These are phyloP conservation scores for Periophthalmus modestus DNA, from an alignment of 2,113 vertebrate genomes.

Conservation along the genomic window DNA sequence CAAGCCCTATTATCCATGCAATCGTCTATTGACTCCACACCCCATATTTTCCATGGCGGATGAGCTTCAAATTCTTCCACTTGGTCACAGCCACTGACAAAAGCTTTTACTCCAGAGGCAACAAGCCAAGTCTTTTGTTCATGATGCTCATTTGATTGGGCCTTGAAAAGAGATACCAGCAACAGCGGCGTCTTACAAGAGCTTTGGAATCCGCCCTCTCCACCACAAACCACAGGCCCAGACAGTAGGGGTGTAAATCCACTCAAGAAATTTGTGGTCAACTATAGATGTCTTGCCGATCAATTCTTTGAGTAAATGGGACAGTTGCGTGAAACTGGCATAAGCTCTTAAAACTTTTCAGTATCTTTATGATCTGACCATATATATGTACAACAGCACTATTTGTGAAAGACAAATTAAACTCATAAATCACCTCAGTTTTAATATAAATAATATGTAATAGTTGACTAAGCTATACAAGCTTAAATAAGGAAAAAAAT, in stretches of 20 bases:
- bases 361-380: too few relatives aligned
- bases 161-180: conserved; percentile 71
- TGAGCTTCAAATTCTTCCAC: conserved; percentile 58
- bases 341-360: too few relatives aligned
- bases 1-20: conserved; percentile 11
- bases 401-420: too few relatives aligned
- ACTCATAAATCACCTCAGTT: too few relatives aligned
- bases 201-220: conserved; percentile 60
- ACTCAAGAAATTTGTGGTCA: too few relatives aligned
- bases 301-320: too few relatives aligned
- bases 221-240: conserved; percentile 65
- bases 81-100: conserved; percentile 59
- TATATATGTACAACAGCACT: too few relatives aligned
- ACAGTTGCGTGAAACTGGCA: too few relatives aligned
- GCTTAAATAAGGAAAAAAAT: too few relatives aligned
- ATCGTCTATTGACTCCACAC: background rate
- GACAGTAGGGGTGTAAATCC: conserved; percentile 28
- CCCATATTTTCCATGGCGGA: conserved; percentile 17
- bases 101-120: conserved; percentile 73
- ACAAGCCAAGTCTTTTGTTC: conserved; percentile 72
- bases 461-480: too few relatives aligned
- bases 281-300: too few relatives aligned
- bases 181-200: conserved; percentile 55
- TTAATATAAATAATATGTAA: too few relatives aligned
- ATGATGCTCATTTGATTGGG: conserved; percentile 70